Evolutionary conservation across 2,797 vertebrate genomes (phyloP).

Genomic region (Catharus ustulatus): DNA sequence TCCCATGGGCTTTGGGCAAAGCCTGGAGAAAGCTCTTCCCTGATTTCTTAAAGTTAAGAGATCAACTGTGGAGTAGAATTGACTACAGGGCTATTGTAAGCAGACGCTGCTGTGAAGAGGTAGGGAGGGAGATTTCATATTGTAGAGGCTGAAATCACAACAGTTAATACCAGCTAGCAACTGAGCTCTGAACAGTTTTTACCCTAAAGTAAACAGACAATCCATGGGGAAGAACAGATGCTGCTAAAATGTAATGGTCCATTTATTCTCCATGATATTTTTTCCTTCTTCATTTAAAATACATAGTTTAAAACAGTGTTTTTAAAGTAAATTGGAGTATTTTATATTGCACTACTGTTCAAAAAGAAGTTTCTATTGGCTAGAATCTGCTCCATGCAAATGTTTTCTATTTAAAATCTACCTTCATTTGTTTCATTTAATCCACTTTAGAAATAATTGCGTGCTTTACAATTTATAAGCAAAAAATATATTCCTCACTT

Average conservation of each 20-base stretch:
- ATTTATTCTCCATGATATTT: neutral
- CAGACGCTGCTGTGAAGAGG: slow-evolving; percentile 95
- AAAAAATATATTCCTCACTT: neutral
- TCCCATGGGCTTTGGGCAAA: slow-evolving; percentile 94
- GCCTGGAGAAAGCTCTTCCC: slow-evolving; percentile 90
- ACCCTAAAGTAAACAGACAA: neutral
- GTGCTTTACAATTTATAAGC: neutral
- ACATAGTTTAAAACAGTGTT: neutral
- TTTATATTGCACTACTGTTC: neutral
- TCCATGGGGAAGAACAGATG: neutral
- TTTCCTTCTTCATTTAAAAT: neutral
- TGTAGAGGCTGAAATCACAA: neutral
- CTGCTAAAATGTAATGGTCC: neutral
- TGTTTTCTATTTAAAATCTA: neutral
- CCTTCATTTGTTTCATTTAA: neutral
- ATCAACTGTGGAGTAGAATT: slow-evolving; percentile 91
- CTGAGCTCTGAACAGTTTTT: neutral
- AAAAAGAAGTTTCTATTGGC: neutral
- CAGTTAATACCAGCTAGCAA: neutral
- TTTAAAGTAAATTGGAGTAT: neutral
- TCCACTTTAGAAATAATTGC: neutral
- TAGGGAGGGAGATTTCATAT: slow-evolving; percentile 67
- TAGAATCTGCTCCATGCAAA: neutral
- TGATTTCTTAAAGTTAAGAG: slow-evolving; percentile 88
- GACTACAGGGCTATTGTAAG: slow-evolving; percentile 93